Evolutionary conservation across 2,888 invertebrate species (phyloP).

Genomic region (Toxonevra muliebris): DNA sequence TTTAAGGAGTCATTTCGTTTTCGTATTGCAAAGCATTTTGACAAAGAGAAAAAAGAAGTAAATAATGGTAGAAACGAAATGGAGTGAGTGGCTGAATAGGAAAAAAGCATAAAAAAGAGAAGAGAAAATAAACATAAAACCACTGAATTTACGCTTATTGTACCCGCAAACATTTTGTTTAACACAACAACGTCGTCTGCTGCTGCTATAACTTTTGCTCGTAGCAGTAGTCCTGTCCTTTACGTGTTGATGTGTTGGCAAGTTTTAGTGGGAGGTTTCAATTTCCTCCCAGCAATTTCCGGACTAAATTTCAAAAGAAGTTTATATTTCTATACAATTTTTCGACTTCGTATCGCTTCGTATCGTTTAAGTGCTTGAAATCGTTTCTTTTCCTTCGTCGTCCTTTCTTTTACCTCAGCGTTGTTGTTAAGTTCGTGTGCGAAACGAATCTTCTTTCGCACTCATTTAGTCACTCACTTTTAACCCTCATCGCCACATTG

Average conservation of each 20-base stretch:
- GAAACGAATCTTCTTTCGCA: not conserved
- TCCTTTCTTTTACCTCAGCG: not conserved
- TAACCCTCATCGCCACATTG: not conserved
- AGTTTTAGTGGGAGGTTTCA: slow-evolving; percentile 30
- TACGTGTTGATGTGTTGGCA: not conserved
- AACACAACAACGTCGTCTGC: slow-evolving; percentile 44
- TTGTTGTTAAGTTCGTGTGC: not conserved
- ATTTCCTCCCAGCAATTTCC: slow-evolving; percentile 50
- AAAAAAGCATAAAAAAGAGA: not conserved
- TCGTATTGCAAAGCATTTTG: slow-evolving; percentile 14
- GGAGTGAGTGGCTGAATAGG: not conserved
- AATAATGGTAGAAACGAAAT: not conserved
- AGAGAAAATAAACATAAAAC: slow-evolving; percentile 58
- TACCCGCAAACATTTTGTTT: slow-evolving; percentile 60
- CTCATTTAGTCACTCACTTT: not conserved
- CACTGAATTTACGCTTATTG: slow-evolving; percentile 63
- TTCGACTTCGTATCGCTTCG: slow-evolving; percentile 45
- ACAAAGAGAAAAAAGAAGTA: not conserved
- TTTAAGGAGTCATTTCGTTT: not conserved
- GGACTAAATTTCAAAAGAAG: slow-evolving; percentile 57
- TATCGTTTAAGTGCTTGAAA: slow-evolving; percentile 1
- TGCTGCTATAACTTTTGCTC: no score
- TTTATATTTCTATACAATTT: slow-evolving; percentile 56
- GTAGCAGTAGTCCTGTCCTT: not conserved
- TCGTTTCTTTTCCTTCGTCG: not conserved